Percentiles rank a stretch among this genome's conserved stretches.
phyloP scores from a whole-genome alignment of 2,797 vertebrate species.

The Euphonia xanthogaster region DNA sequence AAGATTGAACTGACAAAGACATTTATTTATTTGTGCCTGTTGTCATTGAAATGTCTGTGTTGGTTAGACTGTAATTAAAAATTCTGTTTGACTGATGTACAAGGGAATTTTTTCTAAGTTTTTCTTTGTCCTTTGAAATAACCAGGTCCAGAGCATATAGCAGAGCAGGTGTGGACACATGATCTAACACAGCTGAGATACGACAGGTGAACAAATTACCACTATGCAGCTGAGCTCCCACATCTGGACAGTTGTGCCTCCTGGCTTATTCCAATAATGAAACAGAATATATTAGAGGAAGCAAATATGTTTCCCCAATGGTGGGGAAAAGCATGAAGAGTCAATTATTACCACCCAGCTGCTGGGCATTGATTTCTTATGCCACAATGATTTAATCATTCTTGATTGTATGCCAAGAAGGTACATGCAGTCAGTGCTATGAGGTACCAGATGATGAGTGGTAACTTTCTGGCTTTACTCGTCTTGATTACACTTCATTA shows the following conservation, averaged over 20 bases:
- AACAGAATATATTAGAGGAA: not conserved
- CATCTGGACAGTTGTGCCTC: constrained; percentile 23
- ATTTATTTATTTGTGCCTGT: not conserved
- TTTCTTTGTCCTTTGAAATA: not conserved
- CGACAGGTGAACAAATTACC: not conserved
- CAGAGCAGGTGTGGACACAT: not conserved
- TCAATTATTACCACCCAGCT: not conserved
- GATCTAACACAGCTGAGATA: not conserved
- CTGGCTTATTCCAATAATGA: not conserved
- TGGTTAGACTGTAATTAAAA: not conserved
- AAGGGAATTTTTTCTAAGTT: not conserved
- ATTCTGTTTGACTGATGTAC: not conserved
- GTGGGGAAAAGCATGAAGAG: not conserved
- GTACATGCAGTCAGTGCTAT: not conserved
- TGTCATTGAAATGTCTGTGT: not conserved
- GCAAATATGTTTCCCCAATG: not conserved
- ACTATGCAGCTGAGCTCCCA: not conserved
- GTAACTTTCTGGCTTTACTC: not conserved
- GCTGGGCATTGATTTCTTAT: not conserved
- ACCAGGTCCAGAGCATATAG: not conserved
- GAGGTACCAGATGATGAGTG: not conserved
- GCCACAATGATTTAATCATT: not conserved
- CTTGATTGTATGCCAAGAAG: not conserved
- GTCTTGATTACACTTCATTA: not conserved
- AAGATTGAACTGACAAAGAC: not conserved